Evolutionary conservation across 2,113 vertebrate species (phyloP), one percentile per base, ranked within the genome.

Genomic region (Hemichromis elongatus): DNA sequence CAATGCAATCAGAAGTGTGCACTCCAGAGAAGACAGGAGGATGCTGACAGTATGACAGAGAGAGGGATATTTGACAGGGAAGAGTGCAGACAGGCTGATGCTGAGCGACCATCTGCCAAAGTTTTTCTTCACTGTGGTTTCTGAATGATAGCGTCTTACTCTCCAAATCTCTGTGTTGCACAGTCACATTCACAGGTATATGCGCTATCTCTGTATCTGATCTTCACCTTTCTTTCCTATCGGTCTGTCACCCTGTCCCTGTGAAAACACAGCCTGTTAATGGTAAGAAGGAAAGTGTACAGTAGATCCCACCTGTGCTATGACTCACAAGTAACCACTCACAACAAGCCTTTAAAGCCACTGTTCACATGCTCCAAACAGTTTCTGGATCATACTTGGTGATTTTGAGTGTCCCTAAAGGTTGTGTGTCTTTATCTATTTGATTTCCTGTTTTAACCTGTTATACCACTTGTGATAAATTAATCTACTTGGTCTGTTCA

Each of bases 31-130:
- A 79, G 19, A 26, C 24, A 4, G 42, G 68, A 56, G 78, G 84
- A 77, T 21, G 2, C n/a, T 16, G 80, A 70, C 12, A 21, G 53
- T 35, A 47, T 45, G 70, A 73, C 24, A 5, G 68, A 33, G 45
- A 53, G 54, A 37, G 26, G 11, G 42, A 35, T 57, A 68, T 53
- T 16, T 77, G 85, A 78, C 52, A 28, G 54, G 30, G 84, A 75
- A 79, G 55, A 79, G 33, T 1, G n/a, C 81, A 50, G 61, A 4
- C 54, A 21, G 77, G 40, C 77, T 54, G 84, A 81, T 83, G 88
- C 85, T 82, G 91, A 54, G 83, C 35, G 54, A 83, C 87, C 86
- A 88, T 92, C 91, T 91, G 91, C 84, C 88, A 55, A 59, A 66
- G 80, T 61, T 83, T 78, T 26, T 61, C 79, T 88, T 30, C 80